These are phyloP conservation scores for Chiridota heheva DNA, from an alignment of 35 echinoderm and acorn worm genomes.

Conservation along the genomic window DNA sequence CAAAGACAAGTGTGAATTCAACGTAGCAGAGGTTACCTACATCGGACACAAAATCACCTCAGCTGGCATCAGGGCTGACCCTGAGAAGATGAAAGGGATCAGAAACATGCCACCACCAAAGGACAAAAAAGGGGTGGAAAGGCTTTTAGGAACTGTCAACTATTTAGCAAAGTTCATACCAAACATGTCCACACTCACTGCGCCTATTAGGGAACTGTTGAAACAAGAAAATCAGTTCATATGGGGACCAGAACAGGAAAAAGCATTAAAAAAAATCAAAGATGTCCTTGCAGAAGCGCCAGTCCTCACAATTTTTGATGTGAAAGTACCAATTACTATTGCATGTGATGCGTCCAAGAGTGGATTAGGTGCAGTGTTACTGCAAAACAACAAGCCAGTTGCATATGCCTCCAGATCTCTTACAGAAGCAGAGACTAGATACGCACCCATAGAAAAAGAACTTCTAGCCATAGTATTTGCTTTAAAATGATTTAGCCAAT, in stretches of 20 bases:
- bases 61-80: too few species aligned
- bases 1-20: too few species aligned
- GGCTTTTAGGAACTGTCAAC: too few species aligned
- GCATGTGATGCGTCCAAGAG: slow-evolving; percentile 53
- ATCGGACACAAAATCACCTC: too few species aligned
- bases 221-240: slow-evolving; percentile 24
- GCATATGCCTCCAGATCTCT: slow-evolving; percentile 54
- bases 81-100: too few species aligned
- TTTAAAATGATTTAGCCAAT: slow-evolving; percentile 43
- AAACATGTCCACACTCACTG: too few species aligned
- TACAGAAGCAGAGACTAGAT: slow-evolving; percentile 28
- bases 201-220: slow-evolving; percentile 27
- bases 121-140: too few species aligned
- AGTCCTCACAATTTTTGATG: slow-evolving; percentile 45
- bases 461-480: slow-evolving; percentile 41
- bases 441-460: slow-evolving; percentile 31
- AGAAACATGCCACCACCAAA: too few species aligned
- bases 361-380: slow-evolving; percentile 42
- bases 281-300: slow-evolving; percentile 9
- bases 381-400: slow-evolving; percentile 32
- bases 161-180: too few species aligned
- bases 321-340: background rate
- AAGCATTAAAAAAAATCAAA: slow-evolving; percentile 34
- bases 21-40: too few species aligned
- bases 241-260: slow-evolving; percentile 26